These are phyloP conservation scores for Charaxes varanes DNA, from an alignment of 1,140 invertebrate species.

Conservation along the genomic window DNA sequence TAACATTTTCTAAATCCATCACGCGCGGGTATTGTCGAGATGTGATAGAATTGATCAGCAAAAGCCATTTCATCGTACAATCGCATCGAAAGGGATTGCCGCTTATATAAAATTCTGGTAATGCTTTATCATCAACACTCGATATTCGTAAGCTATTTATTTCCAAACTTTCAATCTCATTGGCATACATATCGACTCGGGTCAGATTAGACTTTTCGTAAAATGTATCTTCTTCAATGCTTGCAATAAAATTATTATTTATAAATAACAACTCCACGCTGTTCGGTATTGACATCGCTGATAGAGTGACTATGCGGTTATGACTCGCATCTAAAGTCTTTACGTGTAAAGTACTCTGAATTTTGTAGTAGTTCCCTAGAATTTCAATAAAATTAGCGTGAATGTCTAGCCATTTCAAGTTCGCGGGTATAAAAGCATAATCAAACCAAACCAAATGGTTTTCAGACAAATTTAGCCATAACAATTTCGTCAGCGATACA, in stretches of 20 bases:
- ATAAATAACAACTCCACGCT: constrained; percentile 87
- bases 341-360: constrained; percentile 76
- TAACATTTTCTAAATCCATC: constrained; percentile 87
- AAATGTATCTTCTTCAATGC: constrained; percentile 86
- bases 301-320: constrained; percentile 83
- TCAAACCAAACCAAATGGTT: constrained; percentile 89
- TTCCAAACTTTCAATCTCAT: constrained; percentile 86
- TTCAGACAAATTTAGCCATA: constrained; percentile 90
- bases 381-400: constrained; percentile 87
- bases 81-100: constrained; percentile 93
- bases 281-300: constrained; percentile 82
- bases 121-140: constrained; percentile 75
- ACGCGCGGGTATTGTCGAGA: constrained; percentile 85
- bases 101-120: constrained; percentile 90
- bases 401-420: constrained; percentile 87
- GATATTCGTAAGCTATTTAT: constrained; percentile 84
- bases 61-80: constrained; percentile 91
- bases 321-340: constrained; percentile 87
- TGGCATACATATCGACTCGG: constrained; percentile 88
- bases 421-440: constrained; percentile 84
- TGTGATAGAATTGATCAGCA: constrained; percentile 83
- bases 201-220: constrained; percentile 85
- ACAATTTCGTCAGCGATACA: constrained; percentile 80
- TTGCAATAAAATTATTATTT: constrained; percentile 87
- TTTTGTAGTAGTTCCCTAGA: constrained; percentile 82